Percentiles rank a stretch among this genome's conserved stretches.
phyloP scores from a whole-genome alignment of 1,140 invertebrate species.

The Macrocentrus cingulum region DNA sequence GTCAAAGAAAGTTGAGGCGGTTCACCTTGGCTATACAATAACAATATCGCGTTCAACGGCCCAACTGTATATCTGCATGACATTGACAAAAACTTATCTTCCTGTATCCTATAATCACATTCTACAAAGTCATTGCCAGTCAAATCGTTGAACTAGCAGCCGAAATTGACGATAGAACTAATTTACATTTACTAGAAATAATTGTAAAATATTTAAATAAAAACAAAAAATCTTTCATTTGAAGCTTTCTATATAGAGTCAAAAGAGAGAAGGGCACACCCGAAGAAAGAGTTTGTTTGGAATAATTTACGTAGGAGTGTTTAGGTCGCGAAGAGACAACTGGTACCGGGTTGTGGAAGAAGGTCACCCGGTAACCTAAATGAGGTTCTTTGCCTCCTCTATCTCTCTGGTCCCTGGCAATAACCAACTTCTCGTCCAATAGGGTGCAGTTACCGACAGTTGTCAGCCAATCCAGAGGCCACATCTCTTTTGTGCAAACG shows the following conservation, averaged over 20 bases:
- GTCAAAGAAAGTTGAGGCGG: constrained; percentile 57
- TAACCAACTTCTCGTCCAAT: constrained; percentile 8
- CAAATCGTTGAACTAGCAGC: no score
- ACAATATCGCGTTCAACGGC: constrained; percentile 38
- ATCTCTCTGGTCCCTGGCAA: background rate
- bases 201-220: no score
- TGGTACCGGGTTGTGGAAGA: constrained; percentile 36
- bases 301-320: background rate
- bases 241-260: no score
- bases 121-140: no score
- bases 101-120: no score
- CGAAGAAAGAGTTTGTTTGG: no score
- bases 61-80: background rate
- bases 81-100: no score
- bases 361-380: constrained; percentile 57
- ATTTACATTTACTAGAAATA: no score
- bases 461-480: constrained; percentile 47
- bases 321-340: background rate
- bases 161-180: no score
- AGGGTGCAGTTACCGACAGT: constrained; percentile 30
- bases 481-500: constrained; percentile 35
- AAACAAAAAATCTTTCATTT: no score
- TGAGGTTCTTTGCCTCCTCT: constrained; percentile 51
- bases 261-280: no score
- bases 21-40: constrained; percentile 56